Conservation (phyloP, 2,797 vertebrate species). For the Cossypha heuglini region DNA sequence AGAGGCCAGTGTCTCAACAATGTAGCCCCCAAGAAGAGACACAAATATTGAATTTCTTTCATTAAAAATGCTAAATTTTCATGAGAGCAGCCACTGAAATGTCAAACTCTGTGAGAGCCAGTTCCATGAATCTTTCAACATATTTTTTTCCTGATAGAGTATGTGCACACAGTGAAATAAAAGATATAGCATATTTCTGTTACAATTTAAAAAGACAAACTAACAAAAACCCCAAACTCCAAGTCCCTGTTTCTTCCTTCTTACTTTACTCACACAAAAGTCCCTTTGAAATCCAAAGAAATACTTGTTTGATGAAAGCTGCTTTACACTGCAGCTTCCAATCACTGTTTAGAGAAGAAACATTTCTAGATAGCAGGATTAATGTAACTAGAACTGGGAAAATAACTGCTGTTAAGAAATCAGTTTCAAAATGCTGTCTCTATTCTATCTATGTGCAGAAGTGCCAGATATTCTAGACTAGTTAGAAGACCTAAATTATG, state of each 20-base stretch:
- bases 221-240: not conserved
- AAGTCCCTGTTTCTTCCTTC: not conserved
- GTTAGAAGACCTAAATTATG: not conserved
- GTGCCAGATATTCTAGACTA: not conserved
- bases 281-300: not conserved
- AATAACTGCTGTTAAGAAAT: not conserved
- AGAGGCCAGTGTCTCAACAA: not conserved
- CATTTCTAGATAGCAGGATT: not conserved
- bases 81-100: not conserved
- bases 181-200: not conserved
- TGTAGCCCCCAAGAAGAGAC: not conserved
- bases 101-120: not conserved
- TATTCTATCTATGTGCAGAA: not conserved
- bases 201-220: not conserved
- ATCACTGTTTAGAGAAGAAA: not conserved
- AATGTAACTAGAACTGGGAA: not conserved
- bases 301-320: not conserved
- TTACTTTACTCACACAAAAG: not conserved
- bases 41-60: not conserved
- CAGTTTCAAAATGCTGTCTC: not conserved
- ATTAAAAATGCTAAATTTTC: not conserved
- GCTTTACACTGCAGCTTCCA: not conserved
- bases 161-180: not conserved
- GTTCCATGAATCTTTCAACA: not conserved
- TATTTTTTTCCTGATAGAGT: not conserved